Evolutionary conservation across 30 jellyfish, hydroid and myxozoan species (phyloP), one percentile per base, ranked within the genome.

Genomic region (Phacellophora camtschatica): DNA sequence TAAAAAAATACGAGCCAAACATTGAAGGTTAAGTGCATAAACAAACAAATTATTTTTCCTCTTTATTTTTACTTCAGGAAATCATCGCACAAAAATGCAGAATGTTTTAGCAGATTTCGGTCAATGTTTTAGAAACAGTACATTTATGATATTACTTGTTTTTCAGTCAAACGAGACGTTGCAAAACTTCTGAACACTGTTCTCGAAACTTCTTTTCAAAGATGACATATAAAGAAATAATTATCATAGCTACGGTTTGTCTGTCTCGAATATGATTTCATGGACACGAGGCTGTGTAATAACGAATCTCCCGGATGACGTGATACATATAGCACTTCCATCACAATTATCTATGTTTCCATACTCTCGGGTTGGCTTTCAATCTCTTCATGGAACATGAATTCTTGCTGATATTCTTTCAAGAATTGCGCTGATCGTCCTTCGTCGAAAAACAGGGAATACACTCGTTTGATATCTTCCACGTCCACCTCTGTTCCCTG

Each of bases 401-500:
- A 90, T 30, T 84, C 93, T 66, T 90, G 95, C 43, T 90, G 98
- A 46, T 90, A 90, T 63, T 90, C 98, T 71, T 76, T 85, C 31
- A 90, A 61, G 71, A 81, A 90, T 45, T 90, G 98, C 55, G 98
- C 53, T 49, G 98, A 90, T 31, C 98, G 35, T 16, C 98, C 98
- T 80, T 90, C 96, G 58, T 90, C 98, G 88, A 74, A 90, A 78
- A 90, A 90, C 63, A 90, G 51, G 23, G 98, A 90, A 61, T 90
- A 90, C 19, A 90, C 98, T 6, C 94, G 95, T 80, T 90, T 90
- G 67, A 90, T 90, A 54, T 90, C 98, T 54, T 90, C 98, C 48
- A 90, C 98, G 49, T 83, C 95, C 13, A 90, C 98, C 67, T 90
- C 98, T 2, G 98, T 90, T 34, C 98, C 98, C 98, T 90, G 69